Percentiles rank a stretch among this genome's conserved stretches.
phyloP scores from a whole-genome alignment of 2,888 invertebrate species.

The Callosobruchus maculatus region DNA sequence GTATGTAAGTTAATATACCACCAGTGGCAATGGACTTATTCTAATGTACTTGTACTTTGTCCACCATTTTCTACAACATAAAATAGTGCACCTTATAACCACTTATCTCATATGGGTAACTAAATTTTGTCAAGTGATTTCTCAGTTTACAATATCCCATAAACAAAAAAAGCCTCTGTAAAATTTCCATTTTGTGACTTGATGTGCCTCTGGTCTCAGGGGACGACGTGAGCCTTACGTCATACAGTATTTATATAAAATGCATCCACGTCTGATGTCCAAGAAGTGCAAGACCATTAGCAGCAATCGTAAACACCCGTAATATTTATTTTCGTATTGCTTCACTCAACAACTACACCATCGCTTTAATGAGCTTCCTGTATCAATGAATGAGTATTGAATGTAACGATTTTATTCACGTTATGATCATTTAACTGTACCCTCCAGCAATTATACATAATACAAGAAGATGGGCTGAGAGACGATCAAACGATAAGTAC shows the following conservation, averaged over 20 bases:
- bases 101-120: no score
- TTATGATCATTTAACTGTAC: not conserved
- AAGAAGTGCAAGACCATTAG: not conserved
- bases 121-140: no score
- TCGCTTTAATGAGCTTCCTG: not conserved
- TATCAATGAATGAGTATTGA: not conserved
- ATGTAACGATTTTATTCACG: not conserved
- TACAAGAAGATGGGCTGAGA: not conserved
- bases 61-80: no score
- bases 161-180: no score
- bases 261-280: not conserved
- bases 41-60: no score
- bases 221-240: no score
- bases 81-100: no score
- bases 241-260: not conserved
- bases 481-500: not conserved
- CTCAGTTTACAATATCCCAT: no score
- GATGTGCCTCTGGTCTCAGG: no score
- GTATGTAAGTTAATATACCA: no score
- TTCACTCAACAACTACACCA: not conserved
- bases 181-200: no score
- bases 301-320: not conserved
- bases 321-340: not conserved
- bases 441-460: not conserved
- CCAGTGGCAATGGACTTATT: no score